Base-by-base conservation (phyloP, 2,113 vertebrate genomes). In the Dryoscopus gambensis region DNA sequence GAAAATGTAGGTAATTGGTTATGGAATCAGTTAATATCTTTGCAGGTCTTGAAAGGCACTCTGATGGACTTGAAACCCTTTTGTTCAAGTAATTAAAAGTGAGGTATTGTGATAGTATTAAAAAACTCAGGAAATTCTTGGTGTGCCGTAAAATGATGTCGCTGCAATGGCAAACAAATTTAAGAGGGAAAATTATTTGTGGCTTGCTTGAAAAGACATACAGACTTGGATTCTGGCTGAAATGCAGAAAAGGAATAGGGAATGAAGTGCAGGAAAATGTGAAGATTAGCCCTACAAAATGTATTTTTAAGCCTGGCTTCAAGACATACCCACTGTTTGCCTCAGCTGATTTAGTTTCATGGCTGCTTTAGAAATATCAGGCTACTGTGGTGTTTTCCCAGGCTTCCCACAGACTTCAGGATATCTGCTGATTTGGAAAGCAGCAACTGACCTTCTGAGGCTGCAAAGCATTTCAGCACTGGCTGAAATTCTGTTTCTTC, bases 1-100 rank as follows among this genome's bases (percentile, higher is more conserved):
- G 96, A 98, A 98, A 98, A 98, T 96, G 97, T 97, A 98, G 98
- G 99, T 99, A 99, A 99, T 99, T 99, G 99, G 99, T 98, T 98
- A 98, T 93, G 96, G 96, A 97, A 98, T 97, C 97, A 85, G 96
- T 96, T 98, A 98, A 98, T 98, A 98, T 97, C 97, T 98, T 98
- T 10, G 37, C 91, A 40, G 92, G 87, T 97, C 97, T 97, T 97
- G 96, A 97, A 98, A 98, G 97, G 98, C 98, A 97, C 97, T 98
- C 97, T 98, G 98, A 98, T 17, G 98, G 98, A 98, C 98, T 97
- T 96, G 98, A 98, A 98, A 98, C 95, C 96, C 98, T 98, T 98
- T 98, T 98, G 97, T 93, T 95, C 97, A 97, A 97, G 98, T 99
- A 99, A 99, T 99, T 99, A 99, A 98, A 98, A 98, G 96, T 98